Conservation (phyloP, 2,888 invertebrate genomes). For the Oligia strigilis region DNA sequence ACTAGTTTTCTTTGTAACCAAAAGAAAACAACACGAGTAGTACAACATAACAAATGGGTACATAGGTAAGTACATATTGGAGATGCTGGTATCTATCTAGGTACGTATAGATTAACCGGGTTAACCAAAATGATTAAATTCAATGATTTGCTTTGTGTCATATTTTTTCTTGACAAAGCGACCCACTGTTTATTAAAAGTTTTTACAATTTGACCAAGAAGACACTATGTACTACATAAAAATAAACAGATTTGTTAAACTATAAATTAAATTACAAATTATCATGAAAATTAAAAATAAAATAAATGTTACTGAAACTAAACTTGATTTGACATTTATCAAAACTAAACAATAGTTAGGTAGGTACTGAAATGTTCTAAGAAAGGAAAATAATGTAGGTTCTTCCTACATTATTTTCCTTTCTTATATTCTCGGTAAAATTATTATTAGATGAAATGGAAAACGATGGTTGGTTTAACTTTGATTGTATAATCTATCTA, state of each 20-base stretch:
- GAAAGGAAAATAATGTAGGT: background rate
- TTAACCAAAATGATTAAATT: background rate
- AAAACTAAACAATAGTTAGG: background rate
- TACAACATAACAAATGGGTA: background rate
- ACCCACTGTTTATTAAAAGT: background rate
- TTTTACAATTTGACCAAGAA: background rate
- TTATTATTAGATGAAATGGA: slow-evolving; percentile 16
- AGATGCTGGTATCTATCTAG: no score
- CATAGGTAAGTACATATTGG: no score
- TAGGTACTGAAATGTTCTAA: background rate
- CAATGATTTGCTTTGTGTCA: background rate
- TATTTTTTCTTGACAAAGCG: background rate
- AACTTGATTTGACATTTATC: background rate
- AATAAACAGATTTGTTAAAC: background rate
- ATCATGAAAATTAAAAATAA: background rate
- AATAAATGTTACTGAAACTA: background rate
- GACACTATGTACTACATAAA: no score
- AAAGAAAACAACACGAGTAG: slow-evolving; percentile 3
- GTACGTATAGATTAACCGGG: background rate
- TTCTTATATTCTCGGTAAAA: background rate
- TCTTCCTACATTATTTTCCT: no score
- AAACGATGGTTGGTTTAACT: slow-evolving; percentile 25
- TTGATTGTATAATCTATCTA: slow-evolving; percentile 25
- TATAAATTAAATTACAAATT: no score
- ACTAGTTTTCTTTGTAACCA: background rate